These are phyloP conservation scores for Mactra quadrangularis DNA, from an alignment of 1,140 invertebrate species.

Conservation along the genomic window DNA sequence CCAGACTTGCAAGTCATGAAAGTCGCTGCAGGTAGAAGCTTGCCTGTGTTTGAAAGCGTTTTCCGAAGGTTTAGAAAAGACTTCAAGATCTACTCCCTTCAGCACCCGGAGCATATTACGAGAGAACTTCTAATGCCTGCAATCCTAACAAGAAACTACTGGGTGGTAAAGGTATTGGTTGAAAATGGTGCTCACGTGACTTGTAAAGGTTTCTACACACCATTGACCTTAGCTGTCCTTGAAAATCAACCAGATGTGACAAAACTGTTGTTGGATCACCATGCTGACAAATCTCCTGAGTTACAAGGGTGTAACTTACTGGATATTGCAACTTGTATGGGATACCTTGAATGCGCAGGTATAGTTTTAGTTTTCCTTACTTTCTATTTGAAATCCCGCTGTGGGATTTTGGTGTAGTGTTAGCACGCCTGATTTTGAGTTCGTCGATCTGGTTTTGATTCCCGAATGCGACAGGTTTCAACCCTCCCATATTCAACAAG, in stretches of 20 bases:
- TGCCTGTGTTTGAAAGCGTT: conserved; percentile 38
- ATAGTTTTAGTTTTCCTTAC: background rate
- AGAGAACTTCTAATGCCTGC: conserved; percentile 51
- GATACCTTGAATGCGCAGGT: conserved; percentile 42
- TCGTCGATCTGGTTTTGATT: too few species aligned
- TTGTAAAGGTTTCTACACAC: conserved; percentile 49
- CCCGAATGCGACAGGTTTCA: too few species aligned
- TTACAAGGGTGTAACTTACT: conserved; percentile 48
- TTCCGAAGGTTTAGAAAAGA: conserved; percentile 55
- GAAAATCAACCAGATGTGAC: conserved; percentile 53
- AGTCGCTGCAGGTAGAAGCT: conserved; percentile 13
- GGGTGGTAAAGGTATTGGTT: conserved; percentile 25
- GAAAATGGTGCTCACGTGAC: conserved; percentile 39
- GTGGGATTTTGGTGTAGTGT: too few species aligned
- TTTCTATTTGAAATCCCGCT: too few species aligned
- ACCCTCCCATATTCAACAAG: too few species aligned
- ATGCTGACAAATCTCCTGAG: conserved; percentile 24
- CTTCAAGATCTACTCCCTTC: conserved; percentile 54
- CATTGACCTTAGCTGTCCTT: conserved; percentile 34
- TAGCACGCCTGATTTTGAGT: too few species aligned
- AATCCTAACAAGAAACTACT: conserved; percentile 37
- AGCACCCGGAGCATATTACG: conserved; percentile 48
- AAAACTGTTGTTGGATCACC: conserved; percentile 37
- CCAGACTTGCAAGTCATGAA: conserved; percentile 48
- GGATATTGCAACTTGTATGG: conserved; percentile 49